Percentiles rank a stretch among this genome's conserved stretches.
phyloP scores from a whole-genome alignment of 2,113 vertebrate species.

The Poicephalus gulielmi region DNA sequence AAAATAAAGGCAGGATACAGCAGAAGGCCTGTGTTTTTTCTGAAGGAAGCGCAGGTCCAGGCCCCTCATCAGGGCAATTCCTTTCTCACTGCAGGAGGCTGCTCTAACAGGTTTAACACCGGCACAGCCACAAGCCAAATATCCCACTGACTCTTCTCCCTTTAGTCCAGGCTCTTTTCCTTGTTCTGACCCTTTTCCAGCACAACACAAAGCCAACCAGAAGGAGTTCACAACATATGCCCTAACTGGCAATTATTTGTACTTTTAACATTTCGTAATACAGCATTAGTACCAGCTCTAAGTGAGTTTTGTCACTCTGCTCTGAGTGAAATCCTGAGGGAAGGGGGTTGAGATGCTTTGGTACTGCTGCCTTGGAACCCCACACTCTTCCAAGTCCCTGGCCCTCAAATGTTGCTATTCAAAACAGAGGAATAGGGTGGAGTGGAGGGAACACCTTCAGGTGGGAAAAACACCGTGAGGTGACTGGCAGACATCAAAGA shows the following conservation, averaged over 20 bases:
- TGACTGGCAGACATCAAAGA: conserved; percentile 49
- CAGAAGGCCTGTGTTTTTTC: neutral
- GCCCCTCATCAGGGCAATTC: neutral
- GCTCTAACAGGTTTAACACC: conserved; percentile 27
- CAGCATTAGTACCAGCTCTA: neutral
- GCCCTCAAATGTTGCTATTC: neutral
- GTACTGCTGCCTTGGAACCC: neutral
- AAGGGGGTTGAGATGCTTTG: neutral
- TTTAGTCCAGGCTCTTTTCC: neutral
- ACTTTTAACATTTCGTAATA: conserved; percentile 14
- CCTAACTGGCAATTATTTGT: conserved; percentile 2
- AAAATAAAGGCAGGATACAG: conserved; percentile 29
- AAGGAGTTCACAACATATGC: neutral
- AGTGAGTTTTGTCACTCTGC: neutral
- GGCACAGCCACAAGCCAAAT: neutral
- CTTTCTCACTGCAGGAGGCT: neutral
- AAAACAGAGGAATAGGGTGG: conserved; percentile 19
- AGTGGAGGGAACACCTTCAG: conserved; percentile 29
- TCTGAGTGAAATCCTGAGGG: neutral
- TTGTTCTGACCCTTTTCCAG: neutral
- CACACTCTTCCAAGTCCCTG: neutral
- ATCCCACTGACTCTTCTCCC: conserved; percentile 7
- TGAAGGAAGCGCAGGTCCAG: conserved; percentile 28
- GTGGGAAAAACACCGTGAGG: conserved; percentile 36
- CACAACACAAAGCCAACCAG: neutral